A percentile compares a stretch with the other conserved stretches of the same genome.
Evolutionary conservation across 2,797 vertebrate genomes (phyloP).

Genomic region (Helostoma temminkii): DNA sequence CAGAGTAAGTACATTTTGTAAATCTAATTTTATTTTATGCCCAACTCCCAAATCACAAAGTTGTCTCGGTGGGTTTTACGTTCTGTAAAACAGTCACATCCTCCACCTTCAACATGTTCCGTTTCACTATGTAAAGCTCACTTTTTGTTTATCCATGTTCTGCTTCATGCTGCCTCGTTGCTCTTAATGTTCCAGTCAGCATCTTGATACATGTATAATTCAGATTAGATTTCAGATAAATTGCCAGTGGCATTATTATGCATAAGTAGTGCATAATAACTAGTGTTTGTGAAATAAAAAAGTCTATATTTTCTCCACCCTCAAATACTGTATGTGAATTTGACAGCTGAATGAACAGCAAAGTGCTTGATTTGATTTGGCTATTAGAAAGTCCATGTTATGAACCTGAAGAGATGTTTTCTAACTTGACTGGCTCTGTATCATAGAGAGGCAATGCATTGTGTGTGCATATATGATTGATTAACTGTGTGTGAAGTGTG

Average conservation of each 20-base stretch:
- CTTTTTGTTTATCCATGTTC: too few species aligned
- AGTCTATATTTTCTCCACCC: not conserved
- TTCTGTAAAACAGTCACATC: too few species aligned
- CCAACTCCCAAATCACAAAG: too few species aligned
- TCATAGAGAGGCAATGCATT: constrained; percentile 59
- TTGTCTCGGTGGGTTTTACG: too few species aligned
- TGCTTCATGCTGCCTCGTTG: too few species aligned
- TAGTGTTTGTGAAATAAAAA: too few species aligned
- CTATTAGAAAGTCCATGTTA: constrained; percentile 17
- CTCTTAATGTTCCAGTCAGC: not conserved
- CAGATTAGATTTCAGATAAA: not conserved
- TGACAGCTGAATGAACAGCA: constrained; percentile 4
- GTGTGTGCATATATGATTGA: constrained; percentile 81
- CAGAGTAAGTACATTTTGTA: constrained; percentile 88
- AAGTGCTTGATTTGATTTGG: not conserved
- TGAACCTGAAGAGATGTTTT: constrained; percentile 43
- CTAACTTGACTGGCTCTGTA: constrained; percentile 44
- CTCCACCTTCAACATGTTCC: too few species aligned
- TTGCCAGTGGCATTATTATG: too few species aligned
- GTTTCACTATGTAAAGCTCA: too few species aligned
- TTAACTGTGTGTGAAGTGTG: constrained; percentile 63
- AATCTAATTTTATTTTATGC: too few species aligned
- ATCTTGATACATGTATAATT: not conserved
- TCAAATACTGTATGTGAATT: not conserved
- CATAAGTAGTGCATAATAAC: too few species aligned